Evolutionary conservation across 1,140 invertebrate species (phyloP).

Genomic region (Drosophila gunungcola): DNA sequence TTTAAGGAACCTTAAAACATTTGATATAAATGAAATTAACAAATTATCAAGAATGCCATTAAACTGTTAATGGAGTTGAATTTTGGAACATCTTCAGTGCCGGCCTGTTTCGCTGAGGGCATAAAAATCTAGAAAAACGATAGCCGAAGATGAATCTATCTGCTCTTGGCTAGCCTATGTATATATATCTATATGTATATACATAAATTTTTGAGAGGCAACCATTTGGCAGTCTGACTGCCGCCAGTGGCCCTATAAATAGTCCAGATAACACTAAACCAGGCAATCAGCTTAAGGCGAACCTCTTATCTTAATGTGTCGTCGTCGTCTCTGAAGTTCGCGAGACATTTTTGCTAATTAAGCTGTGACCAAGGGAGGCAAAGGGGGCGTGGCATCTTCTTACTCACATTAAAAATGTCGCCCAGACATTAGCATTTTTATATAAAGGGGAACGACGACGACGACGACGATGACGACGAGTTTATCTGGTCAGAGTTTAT

Average conservation of each 20-base stretch:
- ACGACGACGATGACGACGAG: slow-evolving; percentile 25
- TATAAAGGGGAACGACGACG: slow-evolving; percentile 5
- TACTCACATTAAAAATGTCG: slow-evolving; percentile 65
- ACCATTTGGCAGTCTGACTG: slow-evolving; percentile 43
- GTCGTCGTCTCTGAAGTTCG: slow-evolving; percentile 54
- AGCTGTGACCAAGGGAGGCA: slow-evolving; percentile 55
- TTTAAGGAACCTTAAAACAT: background rate
- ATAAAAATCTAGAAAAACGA: slow-evolving; percentile 31
- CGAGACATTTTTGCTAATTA: slow-evolving; percentile 79
- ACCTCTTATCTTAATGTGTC: slow-evolving; percentile 71
- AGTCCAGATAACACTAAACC: slow-evolving; percentile 55
- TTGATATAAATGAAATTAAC: slow-evolving; percentile 1
- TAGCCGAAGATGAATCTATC: slow-evolving; percentile 43
- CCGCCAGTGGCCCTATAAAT: slow-evolving; percentile 47
- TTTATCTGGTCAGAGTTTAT: slow-evolving; percentile 79
- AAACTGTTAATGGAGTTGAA: slow-evolving; percentile 12
- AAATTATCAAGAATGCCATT: slow-evolving; percentile 25
- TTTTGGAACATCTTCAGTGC: slow-evolving; percentile 8
- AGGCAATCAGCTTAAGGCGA: slow-evolving; percentile 53
- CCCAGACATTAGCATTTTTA: slow-evolving; percentile 68
- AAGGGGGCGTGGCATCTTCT: slow-evolving; percentile 1
- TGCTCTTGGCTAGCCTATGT: slow-evolving; percentile 12
- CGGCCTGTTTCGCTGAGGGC: background rate
- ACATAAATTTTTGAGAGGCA: background rate
- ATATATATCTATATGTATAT: background rate